Evolutionary conservation across 2,113 vertebrate genomes (phyloP), one percentile per base, ranked within the genome.

Genomic region (Irena cyanogastra): DNA sequence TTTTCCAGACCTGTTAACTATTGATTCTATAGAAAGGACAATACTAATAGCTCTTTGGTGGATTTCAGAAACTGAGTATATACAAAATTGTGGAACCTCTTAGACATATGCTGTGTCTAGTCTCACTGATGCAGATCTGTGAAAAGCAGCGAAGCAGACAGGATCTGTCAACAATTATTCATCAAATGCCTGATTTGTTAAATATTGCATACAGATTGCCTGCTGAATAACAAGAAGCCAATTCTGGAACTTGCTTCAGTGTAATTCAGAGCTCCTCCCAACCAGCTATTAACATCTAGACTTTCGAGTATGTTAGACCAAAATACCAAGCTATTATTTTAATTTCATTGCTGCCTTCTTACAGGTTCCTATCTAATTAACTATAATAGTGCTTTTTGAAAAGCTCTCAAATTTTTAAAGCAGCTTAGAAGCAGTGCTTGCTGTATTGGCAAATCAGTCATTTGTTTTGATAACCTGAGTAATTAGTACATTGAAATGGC

Each of bases 281-380:
- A 59, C 70, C 75, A 70, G 61, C 74, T 96, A 80, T 79, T 84
- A 94, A 83, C 61, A 53, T 89, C 63, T 85, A 82, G 94, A 83
- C 45, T 94, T 96, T 65, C 9, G 39, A 78, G 37, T 71, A 45
- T 64, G 64, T 90, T 86, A 89, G 74, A 86, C 57, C 78, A 60
- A 76, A 87, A 90, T 96, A 72, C 60, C 71, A 57, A 82, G 88
- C 89, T 95, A 70, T 91, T 93, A 95, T 84, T 97, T 87, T 90
- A 79, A 96, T 94, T 94, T 94, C 50, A 95, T 94, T 76, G n/a
- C 76, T 87, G 70, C 85, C 39, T 84, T 94, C 81, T 95, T 65
- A 87, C 65, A 95, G 89, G 89, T 47, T 96, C 69, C 90, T 83
- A 71, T 31, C 69, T 95, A 97, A 94, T 97, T 96, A 97, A 70